Evolutionary conservation across 2,797 vertebrate genomes (phyloP), one percentile per base, ranked within the genome.

Genomic region (Rhyacichthys aspro): DNA sequence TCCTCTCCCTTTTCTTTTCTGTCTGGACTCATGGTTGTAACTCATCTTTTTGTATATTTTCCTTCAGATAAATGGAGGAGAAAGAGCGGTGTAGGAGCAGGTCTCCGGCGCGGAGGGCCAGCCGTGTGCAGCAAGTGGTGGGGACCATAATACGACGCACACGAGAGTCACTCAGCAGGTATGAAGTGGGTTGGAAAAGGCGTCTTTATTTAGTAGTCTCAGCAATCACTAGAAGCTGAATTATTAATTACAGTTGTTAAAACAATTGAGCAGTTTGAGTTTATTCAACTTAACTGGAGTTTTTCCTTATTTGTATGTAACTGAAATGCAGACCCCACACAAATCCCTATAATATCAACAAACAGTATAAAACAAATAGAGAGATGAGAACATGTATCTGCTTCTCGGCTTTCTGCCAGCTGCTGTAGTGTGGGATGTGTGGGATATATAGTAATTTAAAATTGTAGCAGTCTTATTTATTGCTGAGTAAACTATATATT

Each of bases 81-180:
- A 91, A 94, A 76, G 96, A 97, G 89, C 82, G 93, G 89, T 94
- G 92, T 90, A 83, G 93, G 91, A 94, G 93, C 87, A 90, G 95
- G 82, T 93, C 94, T 84, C 96, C 95, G 18, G 86, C 92, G 66
- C 93, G 94, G 63, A 93, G 94, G 90, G 88, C 94, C 65, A 93
- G 91, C 59, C 89, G 96, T 78, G 94, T 99, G 91, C 97, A 99
- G 76, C 96, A 98, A 83, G 95, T 98, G 92, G 96, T 99, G 84
- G 95, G 95, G 33, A 95, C 95, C 83, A 98, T 97, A 93, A 95
- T 99, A 75, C 93, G 96, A 34, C 96, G 96, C 36, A 94, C 95
- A 43, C 91, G 95, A 75, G 95, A 97, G 86, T 92, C 92, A 49
- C 78, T 94, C 1, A 90, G 94, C 87, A 94, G 96, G 97, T 98